Percentiles rank a stretch among this genome's conserved stretches.
phyloP scores from a whole-genome alignment of 2,113 vertebrate species.

The Axis porcinus region DNA sequence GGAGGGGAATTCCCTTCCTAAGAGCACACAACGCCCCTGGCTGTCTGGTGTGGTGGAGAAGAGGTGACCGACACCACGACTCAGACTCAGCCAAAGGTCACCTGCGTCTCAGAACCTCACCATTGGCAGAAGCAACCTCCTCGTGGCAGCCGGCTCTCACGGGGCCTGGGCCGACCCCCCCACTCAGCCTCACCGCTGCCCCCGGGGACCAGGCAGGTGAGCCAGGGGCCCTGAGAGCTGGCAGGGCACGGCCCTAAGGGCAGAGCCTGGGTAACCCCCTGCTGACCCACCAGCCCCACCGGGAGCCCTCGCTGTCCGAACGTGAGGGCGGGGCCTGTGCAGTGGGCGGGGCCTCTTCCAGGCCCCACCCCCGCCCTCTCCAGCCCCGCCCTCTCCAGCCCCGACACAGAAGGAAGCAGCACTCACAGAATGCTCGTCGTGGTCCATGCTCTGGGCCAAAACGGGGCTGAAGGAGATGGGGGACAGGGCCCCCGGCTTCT shows the following conservation, averaged over 20 bases:
- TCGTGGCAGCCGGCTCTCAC: rapidly evolving
- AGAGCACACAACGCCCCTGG: not conserved
- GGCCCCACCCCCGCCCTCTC: not conserved
- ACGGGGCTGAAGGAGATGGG: conserved; percentile 97
- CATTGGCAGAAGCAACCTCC: too few species aligned
- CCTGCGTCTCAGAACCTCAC: not conserved
- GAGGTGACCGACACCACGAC: not conserved
- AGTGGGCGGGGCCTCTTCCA: not conserved
- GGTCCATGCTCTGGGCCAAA: conserved; percentile 95
- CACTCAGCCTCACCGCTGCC: not conserved
- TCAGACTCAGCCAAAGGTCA: not conserved
- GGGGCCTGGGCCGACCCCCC: not conserved
- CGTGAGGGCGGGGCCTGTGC: not conserved
- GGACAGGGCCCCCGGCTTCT: conserved; percentile 94
- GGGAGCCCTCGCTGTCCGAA: not conserved
- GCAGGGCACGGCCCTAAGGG: not conserved
- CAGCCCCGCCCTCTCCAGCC: not conserved
- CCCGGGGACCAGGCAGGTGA: not conserved
- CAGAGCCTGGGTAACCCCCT: not conserved
- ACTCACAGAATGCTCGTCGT: conserved; percentile 95
- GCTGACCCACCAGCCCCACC: not conserved
- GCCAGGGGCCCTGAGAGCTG: not conserved
- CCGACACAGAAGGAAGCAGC: not conserved
- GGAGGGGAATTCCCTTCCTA: not conserved
- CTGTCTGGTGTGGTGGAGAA: not conserved